These are phyloP conservation scores for Hylaeus anthracinus DNA, from an alignment of 1,140 invertebrate species.

Conservation along the genomic window DNA sequence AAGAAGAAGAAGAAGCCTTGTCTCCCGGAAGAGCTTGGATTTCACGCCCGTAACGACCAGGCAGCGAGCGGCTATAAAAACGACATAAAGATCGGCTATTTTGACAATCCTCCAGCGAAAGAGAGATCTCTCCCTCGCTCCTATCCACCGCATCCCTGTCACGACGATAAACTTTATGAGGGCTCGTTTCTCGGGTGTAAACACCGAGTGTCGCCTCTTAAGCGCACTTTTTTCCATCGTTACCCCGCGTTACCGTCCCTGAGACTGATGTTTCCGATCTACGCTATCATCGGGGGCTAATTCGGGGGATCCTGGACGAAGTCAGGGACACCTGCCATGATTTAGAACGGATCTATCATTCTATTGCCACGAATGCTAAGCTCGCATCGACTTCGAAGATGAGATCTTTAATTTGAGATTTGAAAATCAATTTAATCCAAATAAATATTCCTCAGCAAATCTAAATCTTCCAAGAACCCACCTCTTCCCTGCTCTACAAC, in stretches of 20 bases:
- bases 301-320: conserved; percentile 46
- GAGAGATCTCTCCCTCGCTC: conserved; percentile 13
- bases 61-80: conserved; percentile 76
- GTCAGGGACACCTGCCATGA: conserved; percentile 31
- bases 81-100: conserved; percentile 79
- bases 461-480: no score
- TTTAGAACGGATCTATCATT: neutral
- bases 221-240: conserved; percentile 55
- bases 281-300: conserved; percentile 41
- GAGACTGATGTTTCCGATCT: conserved; percentile 37
- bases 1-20: conserved; percentile 10
- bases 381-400: no score
- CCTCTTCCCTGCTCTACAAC: no score
- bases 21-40: conserved; percentile 69
- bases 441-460: no score
- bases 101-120: conserved; percentile 73
- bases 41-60: conserved; percentile 72
- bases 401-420: no score
- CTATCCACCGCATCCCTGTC: conserved; percentile 19
- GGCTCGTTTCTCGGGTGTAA: conserved; percentile 71
- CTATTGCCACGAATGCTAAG: no score
- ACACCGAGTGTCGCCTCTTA: conserved; percentile 68
- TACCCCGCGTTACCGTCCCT: conserved; percentile 31
- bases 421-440: no score
- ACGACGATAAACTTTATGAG: conserved; percentile 77